A percentile compares a stretch with the other conserved stretches of the same genome.
Conservation (phyloP, 2,113 vertebrate species). For the Azemiops feae region DNA sequence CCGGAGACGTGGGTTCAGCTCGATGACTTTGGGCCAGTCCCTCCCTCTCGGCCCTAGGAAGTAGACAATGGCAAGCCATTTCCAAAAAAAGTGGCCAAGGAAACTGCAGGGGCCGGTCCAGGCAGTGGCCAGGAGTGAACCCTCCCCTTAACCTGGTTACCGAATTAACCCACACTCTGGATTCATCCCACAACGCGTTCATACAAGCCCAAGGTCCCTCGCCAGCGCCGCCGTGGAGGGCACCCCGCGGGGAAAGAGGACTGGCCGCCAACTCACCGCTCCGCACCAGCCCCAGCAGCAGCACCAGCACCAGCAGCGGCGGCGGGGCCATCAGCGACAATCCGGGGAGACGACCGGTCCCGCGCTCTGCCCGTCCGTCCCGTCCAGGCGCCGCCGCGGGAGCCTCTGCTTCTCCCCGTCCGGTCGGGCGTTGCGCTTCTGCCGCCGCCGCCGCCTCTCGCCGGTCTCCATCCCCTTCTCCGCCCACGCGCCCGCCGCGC, state of each 20-base stretch:
- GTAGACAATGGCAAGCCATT: background rate
- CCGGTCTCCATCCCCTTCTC: background rate
- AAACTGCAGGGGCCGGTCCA: background rate
- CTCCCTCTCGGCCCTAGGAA: background rate
- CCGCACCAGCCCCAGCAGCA: background rate
- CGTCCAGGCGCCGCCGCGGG: background rate
- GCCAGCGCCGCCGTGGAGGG: background rate
- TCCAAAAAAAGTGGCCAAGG: no score
- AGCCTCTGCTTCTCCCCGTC: background rate
- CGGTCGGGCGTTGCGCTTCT: background rate
- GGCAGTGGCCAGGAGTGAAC: background rate
- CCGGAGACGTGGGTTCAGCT: background rate
- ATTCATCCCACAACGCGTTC: background rate
- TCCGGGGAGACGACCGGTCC: background rate
- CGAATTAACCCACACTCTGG: background rate
- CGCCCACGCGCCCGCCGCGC: background rate
- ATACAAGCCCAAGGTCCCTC: background rate
- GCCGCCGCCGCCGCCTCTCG: background rate
- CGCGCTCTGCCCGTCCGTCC: background rate
- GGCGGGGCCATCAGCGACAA: background rate
- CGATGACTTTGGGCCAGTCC: background rate
- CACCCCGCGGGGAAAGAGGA: background rate
- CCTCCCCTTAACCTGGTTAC: background rate
- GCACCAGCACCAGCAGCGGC: background rate
- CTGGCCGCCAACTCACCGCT: slow-evolving; percentile 41